These are phyloP conservation scores for Arnoldichthys spilopterus DNA, from an alignment of 2,797 vertebrate species.

Conservation along the genomic window DNA sequence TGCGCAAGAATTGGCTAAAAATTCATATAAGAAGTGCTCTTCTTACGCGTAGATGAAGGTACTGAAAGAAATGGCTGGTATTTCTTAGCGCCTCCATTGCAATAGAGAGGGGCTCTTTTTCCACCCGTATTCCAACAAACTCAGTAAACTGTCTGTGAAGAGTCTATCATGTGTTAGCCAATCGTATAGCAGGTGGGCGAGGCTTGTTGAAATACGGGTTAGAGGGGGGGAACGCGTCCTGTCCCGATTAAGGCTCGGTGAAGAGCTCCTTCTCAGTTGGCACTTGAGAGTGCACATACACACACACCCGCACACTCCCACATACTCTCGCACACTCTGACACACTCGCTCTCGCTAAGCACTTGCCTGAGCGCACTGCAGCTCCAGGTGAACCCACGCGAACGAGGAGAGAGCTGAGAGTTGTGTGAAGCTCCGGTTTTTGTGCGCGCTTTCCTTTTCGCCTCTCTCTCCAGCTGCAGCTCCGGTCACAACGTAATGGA, in stretches of 20 bases:
- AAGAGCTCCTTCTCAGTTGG: neutral
- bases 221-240: neutral
- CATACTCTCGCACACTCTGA: no score
- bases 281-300: neutral
- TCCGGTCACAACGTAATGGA: neutral
- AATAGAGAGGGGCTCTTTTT: no score
- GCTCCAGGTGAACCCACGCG: neutral
- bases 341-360: neutral
- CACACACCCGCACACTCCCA: constrained; percentile 6
- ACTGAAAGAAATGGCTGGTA: no score
- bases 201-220: neutral
- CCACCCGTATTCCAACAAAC: no score
- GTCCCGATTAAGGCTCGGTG: constrained; percentile 22
- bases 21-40: neutral
- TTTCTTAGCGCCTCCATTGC: no score
- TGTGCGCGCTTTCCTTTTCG: neutral
- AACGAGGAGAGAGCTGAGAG: neutral
- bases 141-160: neutral
- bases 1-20: neutral
- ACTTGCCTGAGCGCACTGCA: neutral
- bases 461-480: neutral
- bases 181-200: neutral
- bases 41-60: no score
- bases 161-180: neutral
- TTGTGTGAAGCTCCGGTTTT: neutral